phyloP scores from a whole-genome alignment of 2,113 vertebrate species.

The Sceloporus tristichus region DNA sequence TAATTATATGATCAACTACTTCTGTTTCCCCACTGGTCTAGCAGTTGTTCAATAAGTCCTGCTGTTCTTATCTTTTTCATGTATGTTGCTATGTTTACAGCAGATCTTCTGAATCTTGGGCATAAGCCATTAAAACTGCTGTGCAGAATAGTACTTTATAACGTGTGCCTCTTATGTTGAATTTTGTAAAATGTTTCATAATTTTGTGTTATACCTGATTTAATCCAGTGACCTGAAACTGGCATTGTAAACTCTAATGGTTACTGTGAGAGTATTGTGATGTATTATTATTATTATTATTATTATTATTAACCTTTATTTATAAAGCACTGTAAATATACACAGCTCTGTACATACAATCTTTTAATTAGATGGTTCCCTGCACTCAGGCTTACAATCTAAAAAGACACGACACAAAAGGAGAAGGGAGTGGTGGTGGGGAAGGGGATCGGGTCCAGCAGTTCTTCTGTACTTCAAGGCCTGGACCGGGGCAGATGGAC shows the following conservation, averaged over 20 bases:
- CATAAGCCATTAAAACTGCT: neutral
- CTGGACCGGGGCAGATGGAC: too few species aligned
- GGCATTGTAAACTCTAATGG: neutral
- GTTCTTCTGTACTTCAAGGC: too few species aligned
- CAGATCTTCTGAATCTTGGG: neutral
- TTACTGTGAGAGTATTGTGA: neutral
- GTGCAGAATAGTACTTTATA: neutral
- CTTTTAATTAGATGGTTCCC: too few species aligned
- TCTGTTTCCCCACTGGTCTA: conserved; percentile 3
- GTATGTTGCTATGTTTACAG: conserved; percentile 9
- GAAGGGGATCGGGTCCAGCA: too few species aligned
- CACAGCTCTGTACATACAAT: too few species aligned
- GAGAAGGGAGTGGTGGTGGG: too few species aligned
- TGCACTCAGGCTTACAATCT: too few species aligned
- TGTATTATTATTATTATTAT: too few species aligned
- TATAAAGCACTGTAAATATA: too few species aligned
- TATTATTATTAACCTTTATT: too few species aligned
- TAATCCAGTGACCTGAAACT: neutral
- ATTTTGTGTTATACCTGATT: neutral
- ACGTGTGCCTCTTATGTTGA: neutral
- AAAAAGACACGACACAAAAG: too few species aligned
- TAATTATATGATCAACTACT: conserved; percentile 25
- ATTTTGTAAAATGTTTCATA: neutral
- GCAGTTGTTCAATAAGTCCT: conserved; percentile 17
- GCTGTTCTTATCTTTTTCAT: conserved; percentile 19